These are phyloP conservation scores for Ptilonorhynchus violaceus DNA, from an alignment of 2,113 vertebrate species.

Conservation along the genomic window DNA sequence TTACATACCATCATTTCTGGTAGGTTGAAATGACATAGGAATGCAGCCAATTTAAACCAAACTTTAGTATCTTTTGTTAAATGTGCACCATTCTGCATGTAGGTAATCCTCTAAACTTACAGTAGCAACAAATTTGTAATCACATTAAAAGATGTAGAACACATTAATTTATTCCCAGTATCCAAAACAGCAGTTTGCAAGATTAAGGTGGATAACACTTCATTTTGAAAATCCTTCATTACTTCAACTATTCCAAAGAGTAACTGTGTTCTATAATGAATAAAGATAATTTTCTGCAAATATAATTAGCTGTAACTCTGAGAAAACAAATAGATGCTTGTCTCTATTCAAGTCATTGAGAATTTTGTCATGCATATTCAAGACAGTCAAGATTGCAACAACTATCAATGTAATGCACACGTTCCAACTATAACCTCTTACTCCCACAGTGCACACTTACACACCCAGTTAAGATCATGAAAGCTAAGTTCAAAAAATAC, in stretches of 20 bases:
- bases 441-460: background rate
- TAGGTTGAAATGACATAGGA: background rate
- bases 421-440: background rate
- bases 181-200: background rate
- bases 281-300: background rate
- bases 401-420: rapidly evolving
- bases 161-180: background rate
- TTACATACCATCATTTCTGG: background rate
- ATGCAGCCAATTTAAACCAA: background rate
- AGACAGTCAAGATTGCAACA: background rate
- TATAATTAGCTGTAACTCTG: background rate
- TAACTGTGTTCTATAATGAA: background rate
- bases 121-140: background rate
- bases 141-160: background rate
- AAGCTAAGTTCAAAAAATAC: background rate
- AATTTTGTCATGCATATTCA: background rate
- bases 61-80: background rate
- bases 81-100: background rate
- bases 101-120: background rate
- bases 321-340: background rate
- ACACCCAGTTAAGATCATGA: background rate
- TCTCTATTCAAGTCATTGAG: background rate
- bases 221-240: background rate
- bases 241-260: background rate
- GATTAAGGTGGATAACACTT: background rate